Evolutionary conservation across 2,797 vertebrate genomes (phyloP), one percentile per base, ranked within the genome.

Genomic region (Gorsachius magnificus): DNA sequence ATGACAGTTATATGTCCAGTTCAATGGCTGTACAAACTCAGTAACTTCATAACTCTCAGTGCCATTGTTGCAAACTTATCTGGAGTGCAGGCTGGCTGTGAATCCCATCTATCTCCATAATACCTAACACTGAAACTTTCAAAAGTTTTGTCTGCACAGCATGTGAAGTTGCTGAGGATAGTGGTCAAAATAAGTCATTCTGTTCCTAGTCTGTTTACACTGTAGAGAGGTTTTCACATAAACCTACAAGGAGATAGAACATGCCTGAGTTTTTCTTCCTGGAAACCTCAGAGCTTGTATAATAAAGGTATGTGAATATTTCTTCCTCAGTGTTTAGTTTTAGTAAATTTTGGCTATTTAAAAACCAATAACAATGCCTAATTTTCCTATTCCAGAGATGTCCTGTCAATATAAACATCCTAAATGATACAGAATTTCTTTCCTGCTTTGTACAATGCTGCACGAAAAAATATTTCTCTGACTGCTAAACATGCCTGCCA

Each of bases 71-170:
- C 38, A 75, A 88, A 38, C 69, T 90, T 91, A 50, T 63, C 46
- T 50, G 50, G 53, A 93, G 50, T 51, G 21, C 88, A 91, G 57
- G 13, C 36, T 75, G 65, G 31, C 50, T 90, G 29, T 0, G 9
- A 76, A 88, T 72, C 51, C 21, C 72, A 84, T 93, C 50, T 94
- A 21, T 94, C 85, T 86, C 61, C 28, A 11, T 85, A 89, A 95
- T 80, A 70, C 71, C 79, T 64, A 74, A 35, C 79, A 91, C 3
- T 25, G 79, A 93, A 93, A 7, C 38, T 84, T 88, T 90, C 65
- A 87, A 65, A 94, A 86, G 16, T 21, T 94, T 88, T 91, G 61
- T 54, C 68, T 90, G 65, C 8, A 4, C 63, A 88, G 46, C 17
- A 63, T n/a, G 16, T 43, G 80, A 82, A 69, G 9, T 45, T 96